Conservation (phyloP, 2,797 vertebrate species). For the Eurystomus glaucurus region DNA sequence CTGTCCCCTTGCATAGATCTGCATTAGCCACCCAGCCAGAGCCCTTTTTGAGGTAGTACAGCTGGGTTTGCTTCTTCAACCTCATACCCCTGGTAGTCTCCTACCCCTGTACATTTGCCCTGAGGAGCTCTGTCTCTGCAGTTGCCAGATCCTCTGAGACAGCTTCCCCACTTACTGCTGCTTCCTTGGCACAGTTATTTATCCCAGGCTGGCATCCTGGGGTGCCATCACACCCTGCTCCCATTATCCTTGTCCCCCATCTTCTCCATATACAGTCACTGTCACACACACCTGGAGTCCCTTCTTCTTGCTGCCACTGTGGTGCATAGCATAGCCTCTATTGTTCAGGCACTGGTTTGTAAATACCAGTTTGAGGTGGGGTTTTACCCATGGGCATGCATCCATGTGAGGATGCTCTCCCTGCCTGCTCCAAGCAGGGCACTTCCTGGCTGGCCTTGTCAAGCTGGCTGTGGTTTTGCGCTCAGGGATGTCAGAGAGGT, state of each 20-base stretch:
- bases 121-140: not conserved
- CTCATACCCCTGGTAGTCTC: not conserved
- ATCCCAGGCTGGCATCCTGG: not conserved
- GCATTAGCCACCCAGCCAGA: not conserved
- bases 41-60: not conserved
- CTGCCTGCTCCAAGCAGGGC: rapidly evolving
- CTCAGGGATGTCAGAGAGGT: rapidly evolving
- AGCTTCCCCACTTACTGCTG: not conserved
- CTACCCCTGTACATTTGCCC: not conserved
- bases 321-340: not conserved
- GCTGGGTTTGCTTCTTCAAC: not conserved
- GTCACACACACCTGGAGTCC: not conserved
- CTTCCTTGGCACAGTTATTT: not conserved
- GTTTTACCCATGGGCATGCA: not conserved
- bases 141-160: not conserved
- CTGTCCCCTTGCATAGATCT: not conserved
- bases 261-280: not conserved
- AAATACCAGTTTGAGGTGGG: not conserved
- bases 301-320: not conserved
- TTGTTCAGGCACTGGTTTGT: not conserved
- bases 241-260: rapidly evolving
- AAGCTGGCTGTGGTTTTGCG: not conserved
- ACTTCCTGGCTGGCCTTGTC: not conserved
- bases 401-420: not conserved
- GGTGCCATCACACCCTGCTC: not conserved